phyloP scores from a whole-genome alignment of 2,888 invertebrate species.

The Drosophila picticornis region DNA sequence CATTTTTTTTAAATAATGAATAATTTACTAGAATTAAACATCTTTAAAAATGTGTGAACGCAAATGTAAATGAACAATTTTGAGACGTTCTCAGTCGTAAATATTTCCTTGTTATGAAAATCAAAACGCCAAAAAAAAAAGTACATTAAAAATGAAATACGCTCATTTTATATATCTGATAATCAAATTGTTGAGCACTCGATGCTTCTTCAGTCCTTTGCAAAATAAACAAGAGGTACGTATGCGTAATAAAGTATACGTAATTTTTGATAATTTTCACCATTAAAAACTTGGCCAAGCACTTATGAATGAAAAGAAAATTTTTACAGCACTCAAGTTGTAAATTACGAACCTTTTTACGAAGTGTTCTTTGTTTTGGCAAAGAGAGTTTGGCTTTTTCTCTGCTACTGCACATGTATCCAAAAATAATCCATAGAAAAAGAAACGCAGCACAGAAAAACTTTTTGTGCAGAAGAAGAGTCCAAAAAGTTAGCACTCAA shows the following conservation, averaged over 20 bases:
- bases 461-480: constrained; percentile 17
- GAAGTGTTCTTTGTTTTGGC: constrained; percentile 20
- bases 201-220: background rate
- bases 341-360: constrained; percentile 48
- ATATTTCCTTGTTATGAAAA: background rate
- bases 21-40: background rate
- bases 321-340: constrained; percentile 14
- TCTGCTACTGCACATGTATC: constrained; percentile 36
- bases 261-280: constrained; percentile 7
- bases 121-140: background rate
- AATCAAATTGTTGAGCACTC: background rate
- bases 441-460: constrained; percentile 8
- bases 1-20: background rate
- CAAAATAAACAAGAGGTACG: constrained; percentile 12
- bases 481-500: constrained; percentile 52
- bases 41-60: background rate
- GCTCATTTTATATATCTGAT: background rate
- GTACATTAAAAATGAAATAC: background rate
- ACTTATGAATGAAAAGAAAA: constrained; percentile 18
- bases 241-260: constrained; percentile 36
- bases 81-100: background rate
- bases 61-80: background rate
- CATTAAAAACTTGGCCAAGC: constrained; percentile 19
- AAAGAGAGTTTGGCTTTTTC: constrained; percentile 28
- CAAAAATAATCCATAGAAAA: constrained; percentile 49